Conservation (phyloP, 1,140 invertebrate genomes). For the Pissodes strobi region DNA sequence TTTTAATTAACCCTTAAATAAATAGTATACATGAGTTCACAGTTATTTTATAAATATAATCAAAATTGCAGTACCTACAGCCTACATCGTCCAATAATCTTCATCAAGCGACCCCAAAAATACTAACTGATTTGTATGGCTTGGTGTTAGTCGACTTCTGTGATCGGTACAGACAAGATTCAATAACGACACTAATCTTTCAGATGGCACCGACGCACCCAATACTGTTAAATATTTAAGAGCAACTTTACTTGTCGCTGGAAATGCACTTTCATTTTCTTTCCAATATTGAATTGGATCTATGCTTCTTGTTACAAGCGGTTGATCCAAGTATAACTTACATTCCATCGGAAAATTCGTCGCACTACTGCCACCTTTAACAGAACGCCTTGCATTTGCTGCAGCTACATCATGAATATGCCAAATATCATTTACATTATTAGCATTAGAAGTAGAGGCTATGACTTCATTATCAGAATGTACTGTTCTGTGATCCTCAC, state of each 20-base stretch:
- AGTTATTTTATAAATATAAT: no score
- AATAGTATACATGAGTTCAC: no score
- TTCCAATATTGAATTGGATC: slow-evolving; percentile 13
- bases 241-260: slow-evolving; percentile 1
- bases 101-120: slow-evolving; percentile 1
- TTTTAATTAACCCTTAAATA: no score
- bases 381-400: slow-evolving; percentile 1
- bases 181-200: slow-evolving; percentile 2
- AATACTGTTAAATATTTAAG: slow-evolving; percentile 9
- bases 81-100: slow-evolving; percentile 1
- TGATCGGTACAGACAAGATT: slow-evolving; percentile 1
- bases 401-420: background rate
- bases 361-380: background rate
- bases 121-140: slow-evolving; percentile 1
- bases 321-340: slow-evolving; percentile 11
- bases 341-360: slow-evolving; percentile 1
- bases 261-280: slow-evolving; percentile 5
- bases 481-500: background rate
- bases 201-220: slow-evolving; percentile 9
- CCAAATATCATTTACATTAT: background rate
- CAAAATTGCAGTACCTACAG: no score
- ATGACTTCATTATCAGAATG: background rate
- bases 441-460: background rate
- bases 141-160: slow-evolving; percentile 9
- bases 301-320: background rate